Conservation (phyloP, 2,797 vertebrate genomes). For the Sebastes aleutianus region DNA sequence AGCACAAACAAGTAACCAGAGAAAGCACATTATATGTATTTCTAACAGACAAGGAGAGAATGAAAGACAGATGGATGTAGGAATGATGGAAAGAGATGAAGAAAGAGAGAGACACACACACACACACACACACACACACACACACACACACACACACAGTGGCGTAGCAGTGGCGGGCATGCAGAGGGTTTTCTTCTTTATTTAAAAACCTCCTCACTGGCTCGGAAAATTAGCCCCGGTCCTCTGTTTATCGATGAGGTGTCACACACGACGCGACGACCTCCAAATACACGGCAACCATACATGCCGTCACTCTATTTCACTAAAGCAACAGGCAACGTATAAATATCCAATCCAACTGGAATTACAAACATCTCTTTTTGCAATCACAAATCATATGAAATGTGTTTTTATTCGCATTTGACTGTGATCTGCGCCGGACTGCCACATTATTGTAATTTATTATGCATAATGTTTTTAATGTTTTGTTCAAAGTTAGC, state of each 20-base stretch:
- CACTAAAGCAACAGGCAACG: neutral
- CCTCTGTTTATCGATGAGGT: constrained; percentile 74
- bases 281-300: neutral
- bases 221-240: constrained; percentile 76
- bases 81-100: constrained; percentile 32
- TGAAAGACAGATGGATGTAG: constrained; percentile 57
- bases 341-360: neutral
- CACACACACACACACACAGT: neutral
- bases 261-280: neutral
- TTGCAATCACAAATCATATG: neutral
- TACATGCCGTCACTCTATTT: neutral
- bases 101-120: neutral
- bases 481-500: neutral
- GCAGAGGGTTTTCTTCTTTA: constrained; percentile 40
- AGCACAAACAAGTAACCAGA: constrained; percentile 31
- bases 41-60: constrained; percentile 35
- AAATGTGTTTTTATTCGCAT: neutral
- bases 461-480: neutral
- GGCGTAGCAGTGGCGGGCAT: constrained; percentile 28
- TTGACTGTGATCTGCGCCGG: neutral
- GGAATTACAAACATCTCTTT: neutral
- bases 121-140: neutral
- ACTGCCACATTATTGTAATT: neutral
- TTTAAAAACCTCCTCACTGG: constrained; percentile 74
- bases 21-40: constrained; percentile 30